phyloP scores from a whole-genome alignment of 2,888 invertebrate genomes.

The Chloromyia formosa region DNA sequence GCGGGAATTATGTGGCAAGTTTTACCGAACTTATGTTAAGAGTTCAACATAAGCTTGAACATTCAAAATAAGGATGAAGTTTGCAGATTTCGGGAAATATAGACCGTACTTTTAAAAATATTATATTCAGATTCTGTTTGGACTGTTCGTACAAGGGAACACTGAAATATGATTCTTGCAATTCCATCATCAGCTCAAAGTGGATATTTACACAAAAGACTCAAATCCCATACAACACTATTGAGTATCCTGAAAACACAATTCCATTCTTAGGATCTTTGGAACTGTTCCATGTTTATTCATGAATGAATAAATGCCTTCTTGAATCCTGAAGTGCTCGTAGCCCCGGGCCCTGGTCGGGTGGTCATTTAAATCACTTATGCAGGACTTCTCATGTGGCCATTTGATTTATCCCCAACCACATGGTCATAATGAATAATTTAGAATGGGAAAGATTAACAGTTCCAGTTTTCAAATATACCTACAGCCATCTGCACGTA shows the following conservation, averaged over 20 bases:
- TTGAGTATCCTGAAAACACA: not conserved
- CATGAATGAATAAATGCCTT: constrained; percentile 2
- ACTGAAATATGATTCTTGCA: no score
- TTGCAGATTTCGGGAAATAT: no score
- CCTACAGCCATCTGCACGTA: not conserved
- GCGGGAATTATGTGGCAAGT: not conserved
- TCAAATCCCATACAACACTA: not conserved
- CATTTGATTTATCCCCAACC: constrained; percentile 16
- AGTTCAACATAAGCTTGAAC: no score
- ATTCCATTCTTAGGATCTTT: not conserved
- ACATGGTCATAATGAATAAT: constrained; percentile 25
- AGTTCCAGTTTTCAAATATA: not conserved
- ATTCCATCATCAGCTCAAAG: no score
- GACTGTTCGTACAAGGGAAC: no score
- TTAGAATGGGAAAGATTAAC: not conserved
- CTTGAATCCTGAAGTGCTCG: not conserved
- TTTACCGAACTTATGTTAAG: not conserved
- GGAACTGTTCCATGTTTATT: not conserved
- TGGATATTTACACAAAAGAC: no score
- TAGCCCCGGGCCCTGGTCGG: not conserved
- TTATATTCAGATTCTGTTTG: no score
- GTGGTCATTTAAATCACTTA: constrained; percentile 15
- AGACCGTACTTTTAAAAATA: no score
- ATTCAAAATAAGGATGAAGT: no score
- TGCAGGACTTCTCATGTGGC: constrained; percentile 21